Evolutionary conservation across 2,888 invertebrate species (phyloP), one percentile per base, ranked within the genome.

Genomic region (Germaria angustata): DNA sequence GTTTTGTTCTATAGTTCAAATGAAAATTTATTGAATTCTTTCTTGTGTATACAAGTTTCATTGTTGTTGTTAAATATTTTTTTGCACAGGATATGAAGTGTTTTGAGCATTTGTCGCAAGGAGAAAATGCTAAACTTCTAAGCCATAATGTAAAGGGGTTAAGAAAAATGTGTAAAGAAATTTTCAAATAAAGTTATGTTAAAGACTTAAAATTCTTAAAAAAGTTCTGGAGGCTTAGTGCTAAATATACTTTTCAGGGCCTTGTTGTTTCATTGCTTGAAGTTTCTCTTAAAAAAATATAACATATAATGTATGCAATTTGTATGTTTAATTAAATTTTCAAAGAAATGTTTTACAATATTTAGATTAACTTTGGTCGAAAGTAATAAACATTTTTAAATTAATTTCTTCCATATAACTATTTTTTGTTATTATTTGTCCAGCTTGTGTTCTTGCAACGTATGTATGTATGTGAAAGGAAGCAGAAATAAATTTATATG

Each of bases 11-110:
- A 15, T 51, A 34, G 34, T 75, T 75, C 34, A 53, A 78, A 78
- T 71, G 36, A 69, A 71, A 46, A 78, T 78, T 78, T 77, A 77
- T 77, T 77, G 77, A 69, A 69, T 68, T 68, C 44, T 41, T 53
- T 51, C 13, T 61, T 15, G 11, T 77, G 34, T 32, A 41, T 17
- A 32, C 15, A 9, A 55, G 28, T 28, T 5, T 3, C 69, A 44
- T 2, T 51, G 59, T 53, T 24, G 69, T 71, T 63, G 34, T 17
- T 51, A 61, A 44, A 39, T 22, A 11, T 28, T 8, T 9, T 44
- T 13, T 41, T 41, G 9, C 44, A 15, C 39, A 69, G 77, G 61
- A 77, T 15, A 53, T 44, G 28, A 77, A 77, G 51, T 59, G 68
- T 51, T 55, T 59, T 36, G 32, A 68, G 28, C 28, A 66, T 9